Evolutionary conservation across 2,113 vertebrate species (phyloP), one percentile per base, ranked within the genome.

Genomic region (Pachyramphus minor): DNA sequence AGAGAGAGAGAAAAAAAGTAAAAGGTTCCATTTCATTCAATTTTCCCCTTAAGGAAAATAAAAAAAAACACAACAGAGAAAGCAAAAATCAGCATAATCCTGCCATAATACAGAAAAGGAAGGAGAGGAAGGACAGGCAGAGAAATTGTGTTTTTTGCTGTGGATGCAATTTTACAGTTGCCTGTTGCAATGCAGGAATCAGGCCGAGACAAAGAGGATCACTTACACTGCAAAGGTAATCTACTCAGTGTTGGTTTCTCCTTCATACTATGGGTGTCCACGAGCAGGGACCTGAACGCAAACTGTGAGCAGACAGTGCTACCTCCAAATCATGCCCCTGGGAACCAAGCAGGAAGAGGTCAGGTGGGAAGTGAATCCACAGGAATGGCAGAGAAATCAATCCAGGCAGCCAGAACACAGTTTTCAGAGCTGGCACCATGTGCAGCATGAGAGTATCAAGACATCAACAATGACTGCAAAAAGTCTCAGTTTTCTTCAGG

Each of bases 371-470:
- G 14, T 3, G 42, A 50, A 41, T 21, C 41, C 81, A 47, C 8
- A 12, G 72, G 17, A 82, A 35, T 2, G 0, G 62, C 44, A 68
- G 37, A 59, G 60, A 75, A 71, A 75, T 30, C 0, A 0, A 84
- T 22, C 20, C 1, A 0, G 3, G 37, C 37, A 87, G 41, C 33
- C 37, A 47, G 49, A 82, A 71, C 0, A 22, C 9, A 47, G 55
- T 21, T 66, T 68, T 44, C 64, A 75, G 73, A 84, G 64, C 42
- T 56, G 37, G 31, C 63, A 64, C 41, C 22, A 16, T n/a, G 12
- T 2, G 11, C 2, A 2, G 19, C 7, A 1, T 0, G 0, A 33
- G 17, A 90, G n/a, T 19, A 62, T 20, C 13, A 23, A 19, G 25
- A 55, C 0, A 0, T 28, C 79, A 66, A 5, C n/a, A 64, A 50